These are phyloP conservation scores for Plusia festucae DNA, from an alignment of 2,888 invertebrate species.

Conservation along the genomic window DNA sequence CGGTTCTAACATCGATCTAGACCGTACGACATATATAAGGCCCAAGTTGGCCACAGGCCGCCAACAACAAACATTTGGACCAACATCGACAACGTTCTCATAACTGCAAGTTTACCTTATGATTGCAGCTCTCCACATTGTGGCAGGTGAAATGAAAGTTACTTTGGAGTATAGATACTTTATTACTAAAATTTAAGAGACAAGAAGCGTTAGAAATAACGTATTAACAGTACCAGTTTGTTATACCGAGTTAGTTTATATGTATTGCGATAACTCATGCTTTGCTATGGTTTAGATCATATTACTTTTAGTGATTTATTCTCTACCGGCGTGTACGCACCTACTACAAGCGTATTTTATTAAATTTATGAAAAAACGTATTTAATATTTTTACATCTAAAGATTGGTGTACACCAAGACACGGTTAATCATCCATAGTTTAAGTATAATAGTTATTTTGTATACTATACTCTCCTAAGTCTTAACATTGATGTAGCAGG, in stretches of 20 bases:
- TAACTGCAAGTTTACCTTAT: slow-evolving; percentile 82
- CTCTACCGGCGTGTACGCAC: slow-evolving; percentile 77
- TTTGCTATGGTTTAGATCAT: slow-evolving; percentile 58
- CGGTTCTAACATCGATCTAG: slow-evolving; percentile 81
- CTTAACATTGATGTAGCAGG: slow-evolving; percentile 83
- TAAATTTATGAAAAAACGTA: slow-evolving; percentile 69
- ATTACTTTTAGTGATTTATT: slow-evolving; percentile 66
- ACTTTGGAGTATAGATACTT: slow-evolving; percentile 89
- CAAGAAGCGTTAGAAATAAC: slow-evolving; percentile 81
- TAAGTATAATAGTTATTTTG: slow-evolving; percentile 65
- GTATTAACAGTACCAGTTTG: slow-evolving; percentile 65
- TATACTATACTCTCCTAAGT: slow-evolving; percentile 71
- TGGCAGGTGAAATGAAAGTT: slow-evolving; percentile 87
- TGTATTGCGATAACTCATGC: slow-evolving; percentile 75
- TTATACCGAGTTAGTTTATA: slow-evolving; percentile 55
- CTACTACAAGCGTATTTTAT: slow-evolving; percentile 80
- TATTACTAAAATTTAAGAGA: slow-evolving; percentile 86
- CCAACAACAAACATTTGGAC: slow-evolving; percentile 72
- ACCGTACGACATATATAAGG: slow-evolving; percentile 82
- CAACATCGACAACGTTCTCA: slow-evolving; percentile 76
- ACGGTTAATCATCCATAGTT: slow-evolving; percentile 66
- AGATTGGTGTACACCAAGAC: slow-evolving; percentile 80
- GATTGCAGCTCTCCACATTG: slow-evolving; percentile 82
- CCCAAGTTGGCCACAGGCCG: slow-evolving; percentile 64
- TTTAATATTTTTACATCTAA: slow-evolving; percentile 71